A percentile compares a stretch with the other conserved stretches of the same genome.
phyloP scores from a whole-genome alignment of 2,113 vertebrate species.

The Morone saxatilis region DNA sequence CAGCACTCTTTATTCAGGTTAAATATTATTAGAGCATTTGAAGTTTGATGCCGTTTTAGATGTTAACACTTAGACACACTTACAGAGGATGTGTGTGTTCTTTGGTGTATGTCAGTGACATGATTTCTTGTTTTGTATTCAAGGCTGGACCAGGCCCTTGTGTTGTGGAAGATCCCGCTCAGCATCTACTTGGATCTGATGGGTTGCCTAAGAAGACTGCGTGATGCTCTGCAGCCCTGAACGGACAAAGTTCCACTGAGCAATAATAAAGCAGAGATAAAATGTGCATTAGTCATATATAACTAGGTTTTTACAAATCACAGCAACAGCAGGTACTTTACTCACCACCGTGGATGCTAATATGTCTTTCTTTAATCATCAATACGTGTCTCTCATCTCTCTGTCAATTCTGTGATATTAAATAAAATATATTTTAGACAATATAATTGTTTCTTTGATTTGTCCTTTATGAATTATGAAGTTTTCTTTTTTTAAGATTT shows the following conservation, averaged over 20 bases:
- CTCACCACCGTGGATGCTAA: neutral
- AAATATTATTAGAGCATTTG: neutral
- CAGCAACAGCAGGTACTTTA: neutral
- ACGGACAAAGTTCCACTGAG: neutral
- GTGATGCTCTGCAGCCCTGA: slow-evolving; percentile 25
- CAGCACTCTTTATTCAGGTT: neutral
- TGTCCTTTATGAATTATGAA: neutral
- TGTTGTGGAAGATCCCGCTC: slow-evolving; percentile 65
- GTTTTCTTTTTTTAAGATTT: neutral
- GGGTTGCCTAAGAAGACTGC: slow-evolving; percentile 68
- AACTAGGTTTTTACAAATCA: slow-evolving; percentile 6
- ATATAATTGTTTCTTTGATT: slow-evolving; percentile 3
- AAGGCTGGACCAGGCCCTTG: slow-evolving; percentile 79
- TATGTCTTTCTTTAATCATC: neutral
- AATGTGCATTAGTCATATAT: neutral
- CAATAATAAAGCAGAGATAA: slow-evolving; percentile 2
- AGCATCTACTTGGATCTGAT: slow-evolving; percentile 74
- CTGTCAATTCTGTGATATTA: neutral
- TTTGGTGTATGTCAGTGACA: neutral
- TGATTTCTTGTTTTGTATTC: slow-evolving; percentile 23
- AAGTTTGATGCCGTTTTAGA: neutral
- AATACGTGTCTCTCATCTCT: neutral
- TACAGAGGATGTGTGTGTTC: neutral
- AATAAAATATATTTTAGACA: slow-evolving; percentile 68
- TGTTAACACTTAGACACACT: neutral